Base-by-base conservation (phyloP, 2,797 vertebrate genomes). In the Geotrypetes seraphini region DNA sequence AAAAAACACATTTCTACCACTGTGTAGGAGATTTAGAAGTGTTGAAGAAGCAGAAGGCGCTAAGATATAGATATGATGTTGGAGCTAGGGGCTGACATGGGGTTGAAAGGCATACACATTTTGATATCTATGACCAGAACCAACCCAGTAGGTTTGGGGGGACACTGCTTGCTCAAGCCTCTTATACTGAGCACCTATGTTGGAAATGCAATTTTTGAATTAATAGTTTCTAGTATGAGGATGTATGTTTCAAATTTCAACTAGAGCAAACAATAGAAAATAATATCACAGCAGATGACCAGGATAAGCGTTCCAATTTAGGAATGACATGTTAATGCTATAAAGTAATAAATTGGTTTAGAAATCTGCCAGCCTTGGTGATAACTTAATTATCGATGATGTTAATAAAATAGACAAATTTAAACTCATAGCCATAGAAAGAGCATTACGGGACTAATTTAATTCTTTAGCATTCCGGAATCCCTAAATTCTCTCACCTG, bases 161-260 rank as follows among this genome's bases (percentile, higher is more conserved):
- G n/a, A 57, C 77, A 75, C 80, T 82, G 75, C 79, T 79, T 72
- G 71, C 62, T 81, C 79, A 73, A 77, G 49, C 51, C 60, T 68
- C 51, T 67, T 64, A 65, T 64, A 72, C 51, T 75, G 74, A 73
- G 60, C 83, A 79, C 63, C n/a, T n/a, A n/a, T n/a, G n/a, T n/a
- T 71, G 71, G 63, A 78, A 81, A 76, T 75, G 62, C 51, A 71
- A 71, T 56, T 61, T 9, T 33, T 66, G 57, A 57, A 85, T 84
- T 68, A 85, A 84, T 84, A 83, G 81, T 85, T n/a, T n/a, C 59
- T 63, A 67, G 60, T 73, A 66, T 67, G 40, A 73, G 65, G 60
- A 51, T 78, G 80, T 78, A 75, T 79, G 73, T 69, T 83, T 81
- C 58, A 79, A 78, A 77, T 81, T 79, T 77, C 57, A 57, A 39